A percentile compares a stretch with the other conserved stretches of the same genome.
Evolutionary conservation across 2,797 vertebrate genomes (phyloP).

Genomic region (Setipinna tenuifilis): DNA sequence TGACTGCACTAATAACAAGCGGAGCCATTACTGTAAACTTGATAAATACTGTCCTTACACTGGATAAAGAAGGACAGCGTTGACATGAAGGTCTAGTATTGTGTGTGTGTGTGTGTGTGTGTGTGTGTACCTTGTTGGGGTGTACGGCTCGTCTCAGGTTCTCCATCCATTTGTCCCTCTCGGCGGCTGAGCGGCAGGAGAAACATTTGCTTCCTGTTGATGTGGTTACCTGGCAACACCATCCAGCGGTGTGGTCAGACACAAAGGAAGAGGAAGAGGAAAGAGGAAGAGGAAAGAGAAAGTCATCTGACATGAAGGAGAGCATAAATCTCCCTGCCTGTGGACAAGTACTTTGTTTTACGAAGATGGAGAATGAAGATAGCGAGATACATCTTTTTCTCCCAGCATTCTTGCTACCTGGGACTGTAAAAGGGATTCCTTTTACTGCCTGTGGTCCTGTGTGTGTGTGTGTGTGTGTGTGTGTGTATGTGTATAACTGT

Average conservation of each 20-base stretch:
- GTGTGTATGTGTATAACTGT: not conserved
- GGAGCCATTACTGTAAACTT: conserved; percentile 1
- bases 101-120: not conserved
- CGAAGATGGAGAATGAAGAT: too few species aligned
- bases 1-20: not conserved
- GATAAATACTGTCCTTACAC: conserved; percentile 20
- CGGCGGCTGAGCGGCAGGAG: conserved; percentile 90
- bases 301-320: not conserved
- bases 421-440: too few species aligned
- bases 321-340: not conserved
- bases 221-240: conserved; percentile 84
- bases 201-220: conserved; percentile 94
- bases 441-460: too few species aligned
- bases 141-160: conserved; percentile 90
- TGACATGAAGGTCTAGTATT: too few species aligned
- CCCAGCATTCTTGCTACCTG: too few species aligned
- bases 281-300: not conserved
- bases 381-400: too few species aligned
- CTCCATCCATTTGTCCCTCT: conserved; percentile 98
- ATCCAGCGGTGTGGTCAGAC: not conserved
- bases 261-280: not conserved
- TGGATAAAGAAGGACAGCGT: not conserved
- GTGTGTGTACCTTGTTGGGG: conserved; percentile 78
- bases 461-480: not conserved
- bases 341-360: not conserved